Evolutionary conservation across 2,888 invertebrate genomes (phyloP), one percentile per base, ranked within the genome.

Genomic region (Andricus curvator): DNA sequence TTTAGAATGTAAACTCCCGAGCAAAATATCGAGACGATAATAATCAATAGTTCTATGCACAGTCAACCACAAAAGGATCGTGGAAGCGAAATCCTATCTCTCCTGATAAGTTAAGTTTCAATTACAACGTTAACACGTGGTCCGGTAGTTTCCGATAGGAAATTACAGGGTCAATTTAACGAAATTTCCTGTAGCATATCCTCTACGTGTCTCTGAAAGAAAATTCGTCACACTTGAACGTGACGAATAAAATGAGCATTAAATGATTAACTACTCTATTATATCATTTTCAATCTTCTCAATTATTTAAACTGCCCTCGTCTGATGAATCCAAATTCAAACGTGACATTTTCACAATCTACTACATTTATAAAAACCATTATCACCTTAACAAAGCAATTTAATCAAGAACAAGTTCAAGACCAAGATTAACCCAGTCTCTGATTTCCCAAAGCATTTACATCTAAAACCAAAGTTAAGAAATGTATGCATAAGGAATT

Each of bases 241-340:
- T 33, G 11, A 56, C 74, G 20, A 56, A 56, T 56, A 33, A 74
- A 74, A 51, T 56, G 51, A 56, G 25, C 29, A 56, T 56, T 11
- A 74, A 74, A n/a, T 74, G 51, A 56, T 11, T 62, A 64, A 62
- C 25, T 62, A 29, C 56, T 74, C 56, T 74, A n/a, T 33, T 51
- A 25, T n/a, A 74, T 74, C 15, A 13, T 56, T 51, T 20, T 8
- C 33, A 74, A 74, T 60, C 56, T n/a, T 74, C 37, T 74, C n/a
- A 74, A 74, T 74, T 22, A 74, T 20, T 33, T 74, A 74, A 74
- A 56, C 15, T 56, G n/a, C 33, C 56, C 74, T 74, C 13, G 41
- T 0, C 13, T 74, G n/a, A 56, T 13, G 33, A 22, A 56, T 33
- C 33, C 33, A 37, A 74, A 56, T n/a, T 60, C 9, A n/a, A n/a